Conservation (phyloP, 2,888 invertebrate genomes). For the Sisyra nigra region DNA sequence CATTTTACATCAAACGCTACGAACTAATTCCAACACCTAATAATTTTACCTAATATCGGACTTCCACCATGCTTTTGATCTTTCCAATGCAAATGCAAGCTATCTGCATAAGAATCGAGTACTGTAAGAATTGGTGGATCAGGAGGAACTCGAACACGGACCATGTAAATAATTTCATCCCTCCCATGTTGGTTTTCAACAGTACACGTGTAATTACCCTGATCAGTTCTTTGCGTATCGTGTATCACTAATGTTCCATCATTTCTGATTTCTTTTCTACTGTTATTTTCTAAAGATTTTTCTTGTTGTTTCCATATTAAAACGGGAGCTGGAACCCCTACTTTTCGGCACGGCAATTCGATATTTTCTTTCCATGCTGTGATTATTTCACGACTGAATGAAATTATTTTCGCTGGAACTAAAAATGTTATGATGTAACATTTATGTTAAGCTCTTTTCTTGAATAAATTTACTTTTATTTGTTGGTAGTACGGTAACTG, state of each 20-base stretch:
- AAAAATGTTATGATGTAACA: constrained; percentile 1
- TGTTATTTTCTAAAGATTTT: constrained; percentile 51
- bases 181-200: constrained; percentile 73
- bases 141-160: constrained; percentile 66
- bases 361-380: constrained; percentile 82
- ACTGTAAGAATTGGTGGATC: constrained; percentile 70
- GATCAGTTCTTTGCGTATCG: constrained; percentile 65
- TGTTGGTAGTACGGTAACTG: constrained; percentile 58
- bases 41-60: constrained; percentile 47
- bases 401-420: constrained; percentile 79
- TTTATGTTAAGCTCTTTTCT: background rate
- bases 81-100: constrained; percentile 65
- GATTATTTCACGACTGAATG: constrained; percentile 63
- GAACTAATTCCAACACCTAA: too few species aligned
- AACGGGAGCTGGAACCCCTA: constrained; percentile 64
- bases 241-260: constrained; percentile 63
- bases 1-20: too few species aligned
- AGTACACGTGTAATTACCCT: constrained; percentile 78
- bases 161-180: constrained; percentile 66
- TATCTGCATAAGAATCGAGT: constrained; percentile 67
- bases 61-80: constrained; percentile 71
- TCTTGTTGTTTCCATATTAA: constrained; percentile 68
- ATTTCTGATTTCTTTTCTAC: constrained; percentile 44
- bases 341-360: constrained; percentile 65
- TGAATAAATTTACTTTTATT: constrained; percentile 51